A percentile compares a stretch with the other conserved stretches of the same genome.
phyloP scores from a whole-genome alignment of 2,888 invertebrate genomes.

The Acanthosepion lycidas region DNA sequence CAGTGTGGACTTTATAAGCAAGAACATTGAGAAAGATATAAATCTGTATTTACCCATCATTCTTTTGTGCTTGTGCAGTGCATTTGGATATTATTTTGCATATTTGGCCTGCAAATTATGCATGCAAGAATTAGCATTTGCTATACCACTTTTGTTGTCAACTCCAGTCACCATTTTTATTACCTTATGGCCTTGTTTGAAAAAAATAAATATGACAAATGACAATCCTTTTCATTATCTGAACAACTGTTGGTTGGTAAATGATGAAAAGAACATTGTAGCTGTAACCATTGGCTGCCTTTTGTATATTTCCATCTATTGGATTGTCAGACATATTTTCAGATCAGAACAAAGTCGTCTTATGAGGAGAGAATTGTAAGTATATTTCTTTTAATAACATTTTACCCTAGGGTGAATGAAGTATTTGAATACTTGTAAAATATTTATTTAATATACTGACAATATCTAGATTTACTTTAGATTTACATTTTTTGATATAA shows the following conservation, averaged over 20 bases:
- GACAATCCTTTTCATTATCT: background rate
- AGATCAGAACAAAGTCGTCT: conserved; percentile 66
- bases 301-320: conserved; percentile 67
- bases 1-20: background rate
- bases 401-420: background rate
- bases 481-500: no score
- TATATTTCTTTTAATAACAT: background rate
- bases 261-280: background rate
- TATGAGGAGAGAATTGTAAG: conserved; percentile 66
- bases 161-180: conserved; percentile 68
- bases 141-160: conserved; percentile 73
- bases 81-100: conserved; percentile 73
- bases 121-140: conserved; percentile 75
- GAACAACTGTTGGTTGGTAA: background rate
- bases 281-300: conserved; percentile 52
- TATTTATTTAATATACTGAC: no score
- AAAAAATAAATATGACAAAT: background rate
- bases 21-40: background rate
- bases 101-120: conserved; percentile 77
- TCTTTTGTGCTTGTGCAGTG: conserved; percentile 48
- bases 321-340: conserved; percentile 71
- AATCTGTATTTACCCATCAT: background rate
- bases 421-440: no score
- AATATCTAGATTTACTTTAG: no score
- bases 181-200: background rate